Conservation (phyloP, 2,113 vertebrate genomes). For the Eira barbara region DNA sequence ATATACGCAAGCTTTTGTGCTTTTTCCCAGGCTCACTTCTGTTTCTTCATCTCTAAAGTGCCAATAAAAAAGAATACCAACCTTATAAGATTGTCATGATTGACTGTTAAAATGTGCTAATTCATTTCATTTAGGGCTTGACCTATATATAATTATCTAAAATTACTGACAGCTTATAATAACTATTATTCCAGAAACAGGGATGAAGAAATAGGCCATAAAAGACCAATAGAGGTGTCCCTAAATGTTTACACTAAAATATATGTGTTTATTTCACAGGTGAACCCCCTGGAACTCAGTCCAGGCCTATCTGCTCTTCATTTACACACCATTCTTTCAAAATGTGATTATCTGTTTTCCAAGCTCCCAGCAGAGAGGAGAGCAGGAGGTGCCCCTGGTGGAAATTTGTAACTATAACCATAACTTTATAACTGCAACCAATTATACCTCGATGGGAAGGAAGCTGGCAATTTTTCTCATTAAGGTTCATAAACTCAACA, state of each 20-base stretch:
- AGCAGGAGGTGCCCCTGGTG: background rate
- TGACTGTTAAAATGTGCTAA: background rate
- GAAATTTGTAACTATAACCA: background rate
- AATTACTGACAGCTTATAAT: background rate
- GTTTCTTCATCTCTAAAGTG: background rate
- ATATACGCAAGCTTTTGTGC: background rate
- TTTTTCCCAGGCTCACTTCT: background rate
- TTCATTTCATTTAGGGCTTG: background rate
- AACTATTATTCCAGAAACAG: background rate
- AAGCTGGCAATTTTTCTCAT: background rate
- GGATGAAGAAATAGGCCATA: background rate
- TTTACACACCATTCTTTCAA: background rate
- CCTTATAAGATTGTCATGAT: background rate
- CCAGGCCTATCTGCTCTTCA: background rate
- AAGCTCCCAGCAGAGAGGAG: background rate
- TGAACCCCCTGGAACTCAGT: background rate
- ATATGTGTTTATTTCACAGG: background rate
- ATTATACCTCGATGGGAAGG: background rate
- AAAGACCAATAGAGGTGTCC: background rate
- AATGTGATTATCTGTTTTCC: background rate
- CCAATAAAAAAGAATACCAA: background rate
- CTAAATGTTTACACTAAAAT: background rate
- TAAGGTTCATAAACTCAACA: background rate
- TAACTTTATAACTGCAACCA: background rate
- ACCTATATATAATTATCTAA: background rate